These are phyloP conservation scores for Drosophila fungiperda DNA, from an alignment of 2,888 invertebrate genomes.

Conservation along the genomic window DNA sequence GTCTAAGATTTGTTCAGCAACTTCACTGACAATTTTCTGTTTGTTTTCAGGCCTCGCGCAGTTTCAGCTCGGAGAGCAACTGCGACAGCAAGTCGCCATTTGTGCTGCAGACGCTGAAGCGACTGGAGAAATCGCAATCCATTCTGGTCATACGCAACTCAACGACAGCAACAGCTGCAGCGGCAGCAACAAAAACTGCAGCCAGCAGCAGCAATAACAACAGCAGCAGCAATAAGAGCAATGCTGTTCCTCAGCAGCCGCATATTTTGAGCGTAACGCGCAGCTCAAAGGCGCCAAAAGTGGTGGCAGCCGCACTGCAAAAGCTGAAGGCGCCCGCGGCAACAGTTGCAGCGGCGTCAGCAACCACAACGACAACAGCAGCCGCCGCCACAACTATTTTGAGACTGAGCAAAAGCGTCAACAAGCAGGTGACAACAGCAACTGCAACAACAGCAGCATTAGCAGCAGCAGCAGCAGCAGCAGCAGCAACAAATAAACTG, in stretches of 20 bases:
- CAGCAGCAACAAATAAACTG: constrained; percentile 68
- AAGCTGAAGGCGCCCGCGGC: constrained; percentile 58
- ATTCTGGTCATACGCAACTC: constrained; percentile 84
- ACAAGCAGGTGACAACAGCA: constrained; percentile 67
- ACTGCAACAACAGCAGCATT: constrained; percentile 39
- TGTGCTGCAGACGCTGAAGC: constrained; percentile 85
- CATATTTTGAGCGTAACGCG: constrained; percentile 79
- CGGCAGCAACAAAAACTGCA: constrained; percentile 7
- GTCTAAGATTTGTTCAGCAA: not conserved
- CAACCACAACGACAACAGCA: constrained; percentile 60
- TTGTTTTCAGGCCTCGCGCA: constrained; percentile 75
- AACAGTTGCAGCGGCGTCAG: constrained; percentile 51
- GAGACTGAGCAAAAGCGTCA: constrained; percentile 74
- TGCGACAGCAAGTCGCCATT: constrained; percentile 83
- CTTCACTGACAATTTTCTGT: not conserved
- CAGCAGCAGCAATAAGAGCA: constrained; percentile 48
- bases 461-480: constrained; percentile 49
- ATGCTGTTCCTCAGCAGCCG: constrained; percentile 34
- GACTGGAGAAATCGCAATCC: constrained; percentile 85
- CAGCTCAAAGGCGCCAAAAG: constrained; percentile 67
- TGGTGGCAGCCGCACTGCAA: constrained; percentile 58
- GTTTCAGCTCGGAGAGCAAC: constrained; percentile 82
- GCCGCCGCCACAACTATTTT: constrained; percentile 71
- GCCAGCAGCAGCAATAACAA: constrained; percentile 19
- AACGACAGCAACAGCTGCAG: constrained; percentile 19